A percentile compares a stretch with the other conserved stretches of the same genome.
phyloP scores from a whole-genome alignment of 2,888 invertebrate species.

The Ophion ventricosus region DNA sequence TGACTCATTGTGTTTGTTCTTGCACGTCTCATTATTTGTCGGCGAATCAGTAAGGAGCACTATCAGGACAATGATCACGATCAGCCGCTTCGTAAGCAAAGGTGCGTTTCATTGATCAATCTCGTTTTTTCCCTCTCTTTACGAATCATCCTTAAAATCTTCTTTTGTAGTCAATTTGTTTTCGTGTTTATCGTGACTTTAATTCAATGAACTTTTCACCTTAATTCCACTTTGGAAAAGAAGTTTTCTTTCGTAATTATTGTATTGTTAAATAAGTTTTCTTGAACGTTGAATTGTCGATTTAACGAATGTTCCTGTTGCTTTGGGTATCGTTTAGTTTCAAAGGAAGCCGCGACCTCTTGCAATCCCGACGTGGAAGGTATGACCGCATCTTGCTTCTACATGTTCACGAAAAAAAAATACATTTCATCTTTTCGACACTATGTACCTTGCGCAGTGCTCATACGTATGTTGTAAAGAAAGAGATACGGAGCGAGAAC shows the following conservation, averaged over 20 bases:
- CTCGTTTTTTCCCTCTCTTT: slow-evolving; percentile 22
- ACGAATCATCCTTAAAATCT: background rate
- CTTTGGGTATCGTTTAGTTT: slow-evolving; percentile 84
- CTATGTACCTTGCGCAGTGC: slow-evolving; percentile 5
- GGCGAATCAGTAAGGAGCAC: slow-evolving; percentile 77
- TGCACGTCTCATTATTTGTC: slow-evolving; percentile 69
- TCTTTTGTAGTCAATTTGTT: slow-evolving; percentile 32
- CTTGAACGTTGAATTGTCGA: background rate
- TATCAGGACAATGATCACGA: slow-evolving; percentile 79
- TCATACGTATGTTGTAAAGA: slow-evolving; percentile 20
- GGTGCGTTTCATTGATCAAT: slow-evolving; percentile 72
- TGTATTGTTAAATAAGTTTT: slow-evolving; percentile 3
- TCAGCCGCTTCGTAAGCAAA: slow-evolving; percentile 77
- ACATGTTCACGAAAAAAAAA: slow-evolving; percentile 7
- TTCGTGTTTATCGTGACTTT: slow-evolving; percentile 20
- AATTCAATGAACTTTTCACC: slow-evolving; percentile 12
- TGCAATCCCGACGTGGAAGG: slow-evolving; percentile 84
- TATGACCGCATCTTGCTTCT: slow-evolving; percentile 69
- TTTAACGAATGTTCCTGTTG: slow-evolving; percentile 59
- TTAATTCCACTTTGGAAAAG: background rate
- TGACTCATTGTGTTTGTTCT: slow-evolving; percentile 69
- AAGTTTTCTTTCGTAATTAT: slow-evolving; percentile 39
- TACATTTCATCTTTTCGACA: slow-evolving; percentile 19
- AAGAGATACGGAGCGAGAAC: slow-evolving; percentile 4
- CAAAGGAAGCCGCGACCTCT: slow-evolving; percentile 87